Conservation (phyloP, 1,140 invertebrate species). For the Lucilia sericata region DNA sequence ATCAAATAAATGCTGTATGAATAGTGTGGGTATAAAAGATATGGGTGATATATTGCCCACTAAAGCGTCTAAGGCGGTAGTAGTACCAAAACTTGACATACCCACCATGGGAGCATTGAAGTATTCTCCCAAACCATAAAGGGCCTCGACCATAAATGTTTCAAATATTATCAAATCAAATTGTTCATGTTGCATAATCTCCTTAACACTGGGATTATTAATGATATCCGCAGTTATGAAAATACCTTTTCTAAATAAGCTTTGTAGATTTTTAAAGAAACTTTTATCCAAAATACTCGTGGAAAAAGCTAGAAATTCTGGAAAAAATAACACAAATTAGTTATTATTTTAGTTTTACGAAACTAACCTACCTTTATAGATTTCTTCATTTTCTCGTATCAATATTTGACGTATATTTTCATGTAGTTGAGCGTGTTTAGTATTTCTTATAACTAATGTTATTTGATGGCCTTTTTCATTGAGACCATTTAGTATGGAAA, state of each 20-base stretch:
- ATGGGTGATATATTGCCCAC: constrained; percentile 59
- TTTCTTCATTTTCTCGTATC: constrained; percentile 34
- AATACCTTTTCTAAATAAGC: constrained; percentile 36
- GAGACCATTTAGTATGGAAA: constrained; percentile 65
- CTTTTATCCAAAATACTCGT: background rate
- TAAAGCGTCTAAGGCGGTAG: constrained; percentile 50
- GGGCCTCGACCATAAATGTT: constrained; percentile 52
- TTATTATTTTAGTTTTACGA: background rate
- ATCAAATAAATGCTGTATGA: constrained; percentile 57
- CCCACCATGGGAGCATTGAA: constrained; percentile 62
- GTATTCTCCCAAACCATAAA: constrained; percentile 56
- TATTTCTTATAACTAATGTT: constrained; percentile 20
- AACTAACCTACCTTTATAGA: background rate
- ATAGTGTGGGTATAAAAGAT: constrained; percentile 64
- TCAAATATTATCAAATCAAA: constrained; percentile 65
- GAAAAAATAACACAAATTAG: background rate
- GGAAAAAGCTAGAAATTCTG: background rate
- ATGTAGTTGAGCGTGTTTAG: constrained; percentile 13
- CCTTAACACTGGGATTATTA: constrained; percentile 49
- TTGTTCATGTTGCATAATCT: constrained; percentile 50
- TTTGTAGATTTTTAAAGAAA: background rate
- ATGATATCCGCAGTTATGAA: constrained; percentile 42
- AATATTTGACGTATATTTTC: constrained; percentile 45
- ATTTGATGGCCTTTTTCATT: constrained; percentile 61
- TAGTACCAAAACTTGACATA: constrained; percentile 57